Conservation (phyloP, 1,140 invertebrate genomes). For the Helicoverpa zea region DNA sequence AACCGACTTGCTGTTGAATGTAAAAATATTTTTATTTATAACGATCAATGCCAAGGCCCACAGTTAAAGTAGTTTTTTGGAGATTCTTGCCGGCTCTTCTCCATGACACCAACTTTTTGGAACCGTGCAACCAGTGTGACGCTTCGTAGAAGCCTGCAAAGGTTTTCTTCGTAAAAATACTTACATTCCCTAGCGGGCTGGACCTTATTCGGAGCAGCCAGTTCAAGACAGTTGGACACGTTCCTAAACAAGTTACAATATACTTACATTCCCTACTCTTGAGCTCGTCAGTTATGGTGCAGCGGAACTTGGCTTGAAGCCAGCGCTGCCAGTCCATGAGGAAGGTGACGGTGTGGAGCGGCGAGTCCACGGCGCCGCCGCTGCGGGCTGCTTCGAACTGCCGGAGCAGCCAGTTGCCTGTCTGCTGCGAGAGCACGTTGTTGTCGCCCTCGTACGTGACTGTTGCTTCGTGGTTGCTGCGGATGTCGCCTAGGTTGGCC, state of each 20-base stretch:
- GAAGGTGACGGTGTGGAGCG: slow-evolving; percentile 89
- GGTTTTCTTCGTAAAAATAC: too few species aligned
- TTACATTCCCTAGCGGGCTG: too few species aligned
- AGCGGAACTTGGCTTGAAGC: slow-evolving; percentile 84
- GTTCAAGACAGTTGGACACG: neutral
- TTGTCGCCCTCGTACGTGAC: slow-evolving; percentile 99
- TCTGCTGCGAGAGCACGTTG: slow-evolving; percentile 97
- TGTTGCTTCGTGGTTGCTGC: slow-evolving; percentile 96
- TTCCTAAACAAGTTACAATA: neutral
- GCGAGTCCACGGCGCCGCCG: slow-evolving; percentile 85
- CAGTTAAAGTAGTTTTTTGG: too few species aligned
- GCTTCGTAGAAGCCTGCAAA: too few species aligned
- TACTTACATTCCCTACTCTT: slow-evolving; percentile 89
- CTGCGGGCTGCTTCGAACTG: slow-evolving; percentile 87
- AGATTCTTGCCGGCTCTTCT: too few species aligned
- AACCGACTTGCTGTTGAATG: too few species aligned
- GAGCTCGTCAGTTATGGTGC: slow-evolving; percentile 77
- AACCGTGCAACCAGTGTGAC: too few species aligned
- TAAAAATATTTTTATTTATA: too few species aligned
- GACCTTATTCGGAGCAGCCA: too few species aligned
- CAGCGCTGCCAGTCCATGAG: slow-evolving; percentile 86
- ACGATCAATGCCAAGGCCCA: too few species aligned
- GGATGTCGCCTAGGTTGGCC: slow-evolving; percentile 91
- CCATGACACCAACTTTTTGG: too few species aligned
- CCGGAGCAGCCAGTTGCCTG: slow-evolving; percentile 95